Evolutionary conservation across 2,888 invertebrate species (phyloP), one percentile per base, ranked within the genome.

Genomic region (Tribolium freemani): DNA sequence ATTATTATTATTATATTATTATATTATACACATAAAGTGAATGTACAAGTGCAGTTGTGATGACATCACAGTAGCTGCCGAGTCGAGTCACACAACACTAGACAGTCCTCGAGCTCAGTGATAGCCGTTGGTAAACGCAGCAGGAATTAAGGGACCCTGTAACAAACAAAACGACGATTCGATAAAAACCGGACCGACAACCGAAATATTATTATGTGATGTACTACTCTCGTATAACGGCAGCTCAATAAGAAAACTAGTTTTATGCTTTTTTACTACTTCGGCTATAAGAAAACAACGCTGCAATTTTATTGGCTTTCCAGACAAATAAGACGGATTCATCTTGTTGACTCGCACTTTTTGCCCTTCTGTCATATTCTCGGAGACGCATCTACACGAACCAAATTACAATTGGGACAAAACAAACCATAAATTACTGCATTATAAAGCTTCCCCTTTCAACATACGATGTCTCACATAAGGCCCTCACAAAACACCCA

Each of bases 101-200:
- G 77, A 83, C 80, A 82, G 83, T 83, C 82, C 84, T 81, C 79
- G 80, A 81, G 83, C 90, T 94, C 94, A 95, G 93, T 97, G 96
- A 92, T 96, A 97, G 90, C 97, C 97, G 91, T 97, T 97, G 91
- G 97, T 97, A 91, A 97, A 97, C 90, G 96, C 96, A 90, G 97
- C 96, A 90, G 97, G 97, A 92, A 97, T 97, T 91, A 97, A 91
- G 87, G 96, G 95, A 87, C 96, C 96, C 96, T 97, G 93, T 79
- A 93, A 93, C 87, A 87, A 87, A 74, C 13, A 60, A 60, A 31
- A 53, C 38, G n/a, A 53, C 38, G 38, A 38, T 46, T n/a, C 50
- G 13, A 63, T 31, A 30, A 13, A 63, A 63, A 69, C 51, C 53
- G 58, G 56, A 38, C 56, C 31, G 56, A 45, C 31, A 31, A 38